Percentiles rank a stretch among this genome's conserved stretches.
phyloP scores from a whole-genome alignment of 2,113 vertebrate species.

The Albula goreensis region DNA sequence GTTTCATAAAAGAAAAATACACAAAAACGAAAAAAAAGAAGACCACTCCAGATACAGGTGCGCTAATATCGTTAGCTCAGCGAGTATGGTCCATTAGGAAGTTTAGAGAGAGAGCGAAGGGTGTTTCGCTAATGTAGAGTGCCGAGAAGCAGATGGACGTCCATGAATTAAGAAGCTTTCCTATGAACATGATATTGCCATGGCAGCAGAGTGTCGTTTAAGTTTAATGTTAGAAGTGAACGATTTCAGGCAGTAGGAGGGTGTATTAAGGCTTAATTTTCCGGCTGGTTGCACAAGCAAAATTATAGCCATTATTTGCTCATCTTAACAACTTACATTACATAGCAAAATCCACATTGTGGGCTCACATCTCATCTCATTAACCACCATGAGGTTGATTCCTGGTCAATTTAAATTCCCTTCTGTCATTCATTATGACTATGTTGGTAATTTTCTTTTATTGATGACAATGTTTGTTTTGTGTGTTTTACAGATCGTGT shows the following conservation, averaged over 20 bases:
- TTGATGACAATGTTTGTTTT: neutral
- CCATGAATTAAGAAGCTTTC: neutral
- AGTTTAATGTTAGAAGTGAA: neutral
- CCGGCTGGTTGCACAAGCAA: neutral
- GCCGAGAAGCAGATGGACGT: neutral
- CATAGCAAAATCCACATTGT: neutral
- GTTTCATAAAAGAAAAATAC: neutral
- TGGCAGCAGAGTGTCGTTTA: neutral
- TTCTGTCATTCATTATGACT: neutral
- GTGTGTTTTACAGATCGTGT: slow-evolving; percentile 37
- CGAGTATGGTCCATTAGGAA: neutral
- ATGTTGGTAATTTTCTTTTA: neutral
- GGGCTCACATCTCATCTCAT: neutral
- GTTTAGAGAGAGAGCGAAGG: neutral
- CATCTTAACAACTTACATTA: neutral
- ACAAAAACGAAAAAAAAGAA: neutral
- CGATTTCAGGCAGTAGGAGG: neutral
- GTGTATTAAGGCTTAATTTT: slow-evolving; percentile 2
- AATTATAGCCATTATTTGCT: neutral
- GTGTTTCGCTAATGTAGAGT: neutral
- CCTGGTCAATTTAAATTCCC: neutral
- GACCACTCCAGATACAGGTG: neutral
- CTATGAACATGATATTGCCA: neutral
- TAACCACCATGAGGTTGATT: neutral
- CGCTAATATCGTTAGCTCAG: neutral